These are phyloP conservation scores for Microhierax caerulescens DNA, from an alignment of 2,797 vertebrate genomes.

Conservation along the genomic window DNA sequence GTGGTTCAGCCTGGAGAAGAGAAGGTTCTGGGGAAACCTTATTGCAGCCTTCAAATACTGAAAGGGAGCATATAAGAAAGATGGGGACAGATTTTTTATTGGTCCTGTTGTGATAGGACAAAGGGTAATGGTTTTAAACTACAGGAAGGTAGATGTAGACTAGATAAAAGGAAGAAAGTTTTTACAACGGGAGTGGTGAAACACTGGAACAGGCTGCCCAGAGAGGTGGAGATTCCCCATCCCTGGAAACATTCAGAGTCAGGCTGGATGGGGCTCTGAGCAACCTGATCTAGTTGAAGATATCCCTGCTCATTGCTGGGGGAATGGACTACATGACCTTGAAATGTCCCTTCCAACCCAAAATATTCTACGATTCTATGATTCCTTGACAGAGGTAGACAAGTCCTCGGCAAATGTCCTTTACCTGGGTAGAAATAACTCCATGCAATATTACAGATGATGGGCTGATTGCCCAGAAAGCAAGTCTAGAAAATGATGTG, in stretches of 20 bases:
- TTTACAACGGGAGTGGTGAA: background rate
- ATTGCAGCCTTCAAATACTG: background rate
- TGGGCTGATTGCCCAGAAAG: background rate
- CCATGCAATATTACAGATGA: background rate
- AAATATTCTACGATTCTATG: background rate
- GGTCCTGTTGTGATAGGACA: background rate
- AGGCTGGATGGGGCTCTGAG: rapidly evolving
- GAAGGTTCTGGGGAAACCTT: background rate
- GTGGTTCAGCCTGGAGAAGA: background rate
- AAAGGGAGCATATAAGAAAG: background rate
- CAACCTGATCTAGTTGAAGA: background rate
- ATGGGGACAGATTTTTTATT: background rate
- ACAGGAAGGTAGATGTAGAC: background rate
- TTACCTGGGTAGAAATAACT: background rate
- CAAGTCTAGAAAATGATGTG: background rate
- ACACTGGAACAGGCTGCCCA: background rate
- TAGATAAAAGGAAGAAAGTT: background rate
- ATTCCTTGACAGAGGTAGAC: background rate
- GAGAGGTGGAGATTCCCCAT: background rate
- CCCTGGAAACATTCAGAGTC: background rate
- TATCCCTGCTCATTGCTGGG: rapidly evolving
- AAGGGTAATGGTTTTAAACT: background rate
- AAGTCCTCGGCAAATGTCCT: background rate
- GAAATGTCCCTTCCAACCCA: background rate
- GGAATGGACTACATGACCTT: background rate